Percentiles rank a stretch among this genome's conserved stretches.
Evolutionary conservation across 2,797 vertebrate species (phyloP).

Genomic region (Scolopax bukidnonensis): DNA sequence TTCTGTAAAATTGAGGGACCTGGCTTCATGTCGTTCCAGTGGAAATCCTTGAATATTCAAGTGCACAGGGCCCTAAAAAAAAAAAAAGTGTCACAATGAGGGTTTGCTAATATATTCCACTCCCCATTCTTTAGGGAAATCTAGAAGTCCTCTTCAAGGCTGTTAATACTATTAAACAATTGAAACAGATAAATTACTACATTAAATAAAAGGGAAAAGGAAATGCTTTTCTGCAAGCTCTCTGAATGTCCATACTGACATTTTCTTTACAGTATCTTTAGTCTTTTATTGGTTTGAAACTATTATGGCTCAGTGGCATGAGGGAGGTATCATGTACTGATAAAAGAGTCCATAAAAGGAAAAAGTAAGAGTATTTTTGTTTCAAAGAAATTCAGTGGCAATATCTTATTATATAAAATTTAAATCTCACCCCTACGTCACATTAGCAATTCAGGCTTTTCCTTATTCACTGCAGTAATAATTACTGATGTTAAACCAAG

Average conservation of each 20-base stretch:
- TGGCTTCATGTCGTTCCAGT: slow-evolving; percentile 84
- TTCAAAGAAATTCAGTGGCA: neutral
- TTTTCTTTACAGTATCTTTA: neutral
- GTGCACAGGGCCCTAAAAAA: slow-evolving; percentile 87
- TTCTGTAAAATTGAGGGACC: slow-evolving; percentile 91
- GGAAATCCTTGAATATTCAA: slow-evolving; percentile 88
- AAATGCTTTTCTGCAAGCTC: neutral
- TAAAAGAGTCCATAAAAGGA: neutral
- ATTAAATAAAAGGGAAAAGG: neutral
- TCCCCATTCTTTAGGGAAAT: neutral
- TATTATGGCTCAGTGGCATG: neutral
- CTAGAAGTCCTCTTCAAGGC: neutral
- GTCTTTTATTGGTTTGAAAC: neutral
- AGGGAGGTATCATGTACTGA: neutral
- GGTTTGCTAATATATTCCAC: neutral
- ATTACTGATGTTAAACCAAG: neutral
- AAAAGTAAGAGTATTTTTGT: neutral
- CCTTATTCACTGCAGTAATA: neutral
- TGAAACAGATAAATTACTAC: neutral
- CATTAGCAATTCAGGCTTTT: neutral
- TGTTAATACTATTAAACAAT: neutral
- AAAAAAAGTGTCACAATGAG: neutral
- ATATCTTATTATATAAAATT: neutral
- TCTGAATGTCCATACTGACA: neutral
- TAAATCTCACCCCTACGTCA: neutral